Evolutionary conservation across 2,797 vertebrate genomes (phyloP), one percentile per base, ranked within the genome.

Genomic region (Chelidonichthys spinosus): DNA sequence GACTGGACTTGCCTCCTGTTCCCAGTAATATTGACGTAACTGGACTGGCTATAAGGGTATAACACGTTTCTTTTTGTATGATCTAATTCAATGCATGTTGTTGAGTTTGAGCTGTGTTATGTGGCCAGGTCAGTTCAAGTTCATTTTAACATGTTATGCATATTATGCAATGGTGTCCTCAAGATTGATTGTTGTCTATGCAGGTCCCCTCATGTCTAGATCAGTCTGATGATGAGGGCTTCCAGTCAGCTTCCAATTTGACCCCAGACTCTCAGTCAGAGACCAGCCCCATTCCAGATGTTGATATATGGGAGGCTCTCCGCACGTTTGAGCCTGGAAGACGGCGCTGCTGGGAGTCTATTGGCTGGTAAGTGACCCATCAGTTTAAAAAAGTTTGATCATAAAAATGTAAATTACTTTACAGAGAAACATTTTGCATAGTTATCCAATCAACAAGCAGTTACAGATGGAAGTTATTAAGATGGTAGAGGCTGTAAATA

Each of bases 251-350:
- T 8, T 98, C 98, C 52, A 99, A 99, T 84, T 72, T 99, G 91
- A 99, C 97, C 55, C 98, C 98, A 35, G 98, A 99, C 89, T 99
- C 98, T 43, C 97, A 98, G 90, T 98, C 97, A 33, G 98, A 98
- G 88, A 92, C 96, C 0, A 98, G 97, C 61, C 79, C 95, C 17
- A 91, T 95, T 71, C 96, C 97, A 1, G 97, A 98, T 72, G 47
- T 96, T 40, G 97, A 99, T 62, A 60, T 98, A 42, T 99, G 98
- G 98, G 97, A 98, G 59, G 97, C 96, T 2, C 93, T 95, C 18
- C 93, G 95, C 43, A 96, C 94, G 0, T 99, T 97, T 2, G 94
- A 95, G 86, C 95, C 97, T 40, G 95, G 95, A 81, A 96, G 92
- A 82, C 91, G 96, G 4, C 94, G 97, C 81, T 98, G 97, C 87